A percentile compares a stretch with the other conserved stretches of the same genome.
Evolutionary conservation across 2,113 vertebrate species (phyloP).

Genomic region (Lepus timidus): DNA sequence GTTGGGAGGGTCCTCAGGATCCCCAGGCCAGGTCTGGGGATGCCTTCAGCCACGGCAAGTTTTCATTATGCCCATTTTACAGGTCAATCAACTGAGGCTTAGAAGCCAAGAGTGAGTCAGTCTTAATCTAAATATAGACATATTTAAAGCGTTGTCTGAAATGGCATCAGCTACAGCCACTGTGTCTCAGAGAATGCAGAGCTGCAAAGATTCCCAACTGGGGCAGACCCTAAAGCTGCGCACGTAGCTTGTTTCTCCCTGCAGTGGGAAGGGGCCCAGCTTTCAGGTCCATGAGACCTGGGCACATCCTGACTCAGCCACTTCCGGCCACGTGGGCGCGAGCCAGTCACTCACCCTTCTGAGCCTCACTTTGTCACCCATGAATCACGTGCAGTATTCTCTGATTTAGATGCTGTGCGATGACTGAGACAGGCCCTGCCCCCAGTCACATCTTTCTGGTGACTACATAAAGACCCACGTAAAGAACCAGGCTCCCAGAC

Average conservation of each 20-base stretch:
- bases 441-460: not conserved
- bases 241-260: not conserved
- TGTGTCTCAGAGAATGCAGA: not conserved
- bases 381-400: not conserved
- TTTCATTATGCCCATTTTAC: not conserved
- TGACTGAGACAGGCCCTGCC: not conserved
- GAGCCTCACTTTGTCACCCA: not conserved
- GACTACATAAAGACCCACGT: not conserved
- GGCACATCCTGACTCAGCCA: not conserved
- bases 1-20: not conserved
- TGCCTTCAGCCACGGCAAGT: not conserved
- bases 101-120: not conserved
- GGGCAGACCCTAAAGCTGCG: not conserved
- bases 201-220: not conserved
- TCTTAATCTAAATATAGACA: not conserved
- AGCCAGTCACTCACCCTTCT: not conserved
- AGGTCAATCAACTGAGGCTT: not conserved
- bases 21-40: not conserved
- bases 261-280: not conserved
- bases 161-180: not conserved
- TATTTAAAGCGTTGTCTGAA: not conserved
- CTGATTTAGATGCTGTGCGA: not conserved
- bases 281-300: not conserved
- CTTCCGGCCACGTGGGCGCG: not conserved
- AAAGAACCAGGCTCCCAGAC: not conserved